phyloP scores from a whole-genome alignment of 1,140 invertebrate species.

The Aplysia californica region DNA sequence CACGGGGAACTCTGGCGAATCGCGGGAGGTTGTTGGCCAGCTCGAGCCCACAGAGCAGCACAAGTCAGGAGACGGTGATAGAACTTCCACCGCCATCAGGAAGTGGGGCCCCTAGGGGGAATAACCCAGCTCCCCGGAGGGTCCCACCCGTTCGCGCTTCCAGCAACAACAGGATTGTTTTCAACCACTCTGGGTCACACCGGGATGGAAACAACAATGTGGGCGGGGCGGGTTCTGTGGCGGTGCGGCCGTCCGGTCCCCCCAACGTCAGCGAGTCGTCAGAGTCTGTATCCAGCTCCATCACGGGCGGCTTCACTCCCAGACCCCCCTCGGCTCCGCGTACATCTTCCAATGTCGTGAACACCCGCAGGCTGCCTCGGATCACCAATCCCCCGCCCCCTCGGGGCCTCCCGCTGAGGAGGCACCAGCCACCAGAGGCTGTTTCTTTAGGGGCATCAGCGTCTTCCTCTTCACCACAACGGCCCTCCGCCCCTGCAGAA shows the following conservation, averaged over 20 bases:
- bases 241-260: not conserved
- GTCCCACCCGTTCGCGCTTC: not conserved
- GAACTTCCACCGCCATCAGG: not conserved
- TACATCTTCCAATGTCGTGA: conserved; percentile 10
- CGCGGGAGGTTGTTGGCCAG: not conserved
- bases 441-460: too few species aligned
- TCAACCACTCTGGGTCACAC: conserved; percentile 7
- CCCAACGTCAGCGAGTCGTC: not conserved
- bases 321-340: conserved; percentile 19
- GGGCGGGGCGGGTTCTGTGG: not conserved
- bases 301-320: conserved; percentile 11
- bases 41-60: conserved; percentile 13
- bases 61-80: conserved; percentile 16
- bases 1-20: not conserved
- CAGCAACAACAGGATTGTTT: conserved; percentile 11
- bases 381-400: conserved; percentile 8
- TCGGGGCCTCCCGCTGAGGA: not conserved
- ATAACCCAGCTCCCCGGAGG: not conserved
- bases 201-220: conserved; percentile 11
- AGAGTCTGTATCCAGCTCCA: not conserved
- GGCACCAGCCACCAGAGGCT: not conserved
- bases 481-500: not conserved
- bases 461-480: too few species aligned
- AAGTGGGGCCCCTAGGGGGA: not conserved
- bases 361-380: not conserved